phyloP scores from a whole-genome alignment of 2,797 vertebrate species.

The Halcyon smyrnensis region DNA sequence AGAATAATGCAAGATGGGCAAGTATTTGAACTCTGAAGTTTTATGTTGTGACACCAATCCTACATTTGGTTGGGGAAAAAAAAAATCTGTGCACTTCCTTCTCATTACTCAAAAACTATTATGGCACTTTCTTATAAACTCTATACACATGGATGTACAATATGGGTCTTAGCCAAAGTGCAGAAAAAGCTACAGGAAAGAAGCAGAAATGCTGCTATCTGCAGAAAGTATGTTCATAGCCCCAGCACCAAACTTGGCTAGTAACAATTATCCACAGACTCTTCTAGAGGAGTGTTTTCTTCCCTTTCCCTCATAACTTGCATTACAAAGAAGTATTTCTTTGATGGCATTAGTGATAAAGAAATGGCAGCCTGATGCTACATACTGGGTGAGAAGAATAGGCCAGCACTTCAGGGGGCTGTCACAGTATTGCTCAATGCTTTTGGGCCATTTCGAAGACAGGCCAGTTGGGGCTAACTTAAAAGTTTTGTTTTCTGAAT shows the following conservation, averaged over 20 bases:
- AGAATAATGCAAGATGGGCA: background rate
- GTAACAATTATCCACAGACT: background rate
- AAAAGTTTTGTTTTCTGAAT: no score
- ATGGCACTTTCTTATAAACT: background rate
- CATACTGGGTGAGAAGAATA: background rate
- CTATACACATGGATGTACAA: rapidly evolving
- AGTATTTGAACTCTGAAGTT: background rate
- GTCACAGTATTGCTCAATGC: background rate
- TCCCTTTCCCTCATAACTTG: background rate
- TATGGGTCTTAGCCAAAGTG: background rate
- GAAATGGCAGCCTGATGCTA: background rate
- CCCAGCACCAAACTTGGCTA: background rate
- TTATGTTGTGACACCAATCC: background rate
- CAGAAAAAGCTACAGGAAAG: background rate
- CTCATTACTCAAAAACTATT: background rate
- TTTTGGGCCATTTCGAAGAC: background rate
- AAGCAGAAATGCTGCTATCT: background rate
- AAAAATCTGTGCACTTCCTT: background rate
- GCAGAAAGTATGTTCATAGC: background rate
- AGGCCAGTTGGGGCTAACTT: background rate
- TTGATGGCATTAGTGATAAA: background rate
- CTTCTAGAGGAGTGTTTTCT: background rate
- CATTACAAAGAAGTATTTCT: background rate
- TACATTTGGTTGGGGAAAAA: background rate
- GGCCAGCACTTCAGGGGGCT: background rate